Conservation (phyloP, 2,888 invertebrate genomes). For the Parochlus steinenii region DNA sequence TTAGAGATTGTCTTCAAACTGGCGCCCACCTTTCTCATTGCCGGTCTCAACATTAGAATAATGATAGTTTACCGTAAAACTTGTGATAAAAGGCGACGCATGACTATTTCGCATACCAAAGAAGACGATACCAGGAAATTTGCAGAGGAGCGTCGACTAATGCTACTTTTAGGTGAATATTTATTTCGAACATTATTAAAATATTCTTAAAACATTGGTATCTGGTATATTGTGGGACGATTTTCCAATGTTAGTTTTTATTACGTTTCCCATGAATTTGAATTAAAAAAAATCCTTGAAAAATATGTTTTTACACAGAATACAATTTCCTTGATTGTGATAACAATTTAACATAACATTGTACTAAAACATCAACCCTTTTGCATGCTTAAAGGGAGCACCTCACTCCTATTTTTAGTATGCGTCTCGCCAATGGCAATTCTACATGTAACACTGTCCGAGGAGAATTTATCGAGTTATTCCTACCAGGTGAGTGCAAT, state of each 20-base stretch:
- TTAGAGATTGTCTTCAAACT: constrained; percentile 49
- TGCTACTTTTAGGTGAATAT: constrained; percentile 37
- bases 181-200: neutral
- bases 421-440: constrained; percentile 58
- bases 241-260: neutral
- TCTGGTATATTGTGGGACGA: no score
- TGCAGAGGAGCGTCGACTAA: constrained; percentile 47
- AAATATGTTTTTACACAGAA: neutral
- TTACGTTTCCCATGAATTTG: neutral
- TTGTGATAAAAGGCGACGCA: constrained; percentile 44
- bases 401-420: constrained; percentile 47
- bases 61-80: constrained; percentile 47
- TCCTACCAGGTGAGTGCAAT: constrained; percentile 39
- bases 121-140: constrained; percentile 47
- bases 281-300: neutral
- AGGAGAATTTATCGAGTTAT: constrained; percentile 40
- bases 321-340: constrained; percentile 2
- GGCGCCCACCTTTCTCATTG: constrained; percentile 46
- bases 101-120: constrained; percentile 44
- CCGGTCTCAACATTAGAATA: constrained; percentile 46
- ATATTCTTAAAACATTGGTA: no score
- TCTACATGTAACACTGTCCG: constrained; percentile 47
- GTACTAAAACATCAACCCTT: no score
- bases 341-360: no score
- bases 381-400: constrained; percentile 30